Evolutionary conservation across 2,797 vertebrate genomes (phyloP), one percentile per base, ranked within the genome.

Genomic region (Microctenopoma stevenorrisi): DNA sequence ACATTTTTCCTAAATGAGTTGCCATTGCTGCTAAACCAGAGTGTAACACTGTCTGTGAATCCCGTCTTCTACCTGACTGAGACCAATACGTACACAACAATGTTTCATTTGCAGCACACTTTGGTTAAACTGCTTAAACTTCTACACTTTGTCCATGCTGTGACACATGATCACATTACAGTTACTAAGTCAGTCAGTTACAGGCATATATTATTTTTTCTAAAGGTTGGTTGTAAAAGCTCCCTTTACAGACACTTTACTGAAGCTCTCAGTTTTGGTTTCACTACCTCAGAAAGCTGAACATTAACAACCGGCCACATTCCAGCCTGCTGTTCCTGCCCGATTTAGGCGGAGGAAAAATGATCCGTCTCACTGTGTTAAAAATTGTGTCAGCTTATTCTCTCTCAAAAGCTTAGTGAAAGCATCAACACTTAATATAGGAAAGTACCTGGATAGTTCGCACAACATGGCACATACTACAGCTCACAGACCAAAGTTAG

Each of bases 271-370:
- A 50, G 33, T 53, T 72, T 64, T 68, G 28, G 59, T 43, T 58
- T 56, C 28, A 63, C 60, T 26, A 49, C 35, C 42, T 64, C 15
- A 46, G 50, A 48, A 59, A 25, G 30, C 33, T 11, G 53, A 54
- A 25, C 48, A 62, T 51, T 35, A 38, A 56, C 44, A 25, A 56
- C 53, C 18, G 11, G 7, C 48, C 37, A 46, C 35, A 37, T 30
- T 52, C 38, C 54, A 8, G 26, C 30, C 46, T 30, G 30, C 47
- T 52, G 15, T n/a, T 61, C 33, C 26, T 56, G 60, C 18, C 2
- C 57, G 26, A 7, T 49, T 40, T 30, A 54, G 48, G 33, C 22
- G 60, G 14, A 42, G 26, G 18, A 56, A 40, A 15, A 25, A 13
- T 51, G 18, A 7, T 42, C 11, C 25, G 11, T 33, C 26, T 46